Evolutionary conservation across 2,888 invertebrate species (phyloP).

Genomic region (Drosophila fungiperda): DNA sequence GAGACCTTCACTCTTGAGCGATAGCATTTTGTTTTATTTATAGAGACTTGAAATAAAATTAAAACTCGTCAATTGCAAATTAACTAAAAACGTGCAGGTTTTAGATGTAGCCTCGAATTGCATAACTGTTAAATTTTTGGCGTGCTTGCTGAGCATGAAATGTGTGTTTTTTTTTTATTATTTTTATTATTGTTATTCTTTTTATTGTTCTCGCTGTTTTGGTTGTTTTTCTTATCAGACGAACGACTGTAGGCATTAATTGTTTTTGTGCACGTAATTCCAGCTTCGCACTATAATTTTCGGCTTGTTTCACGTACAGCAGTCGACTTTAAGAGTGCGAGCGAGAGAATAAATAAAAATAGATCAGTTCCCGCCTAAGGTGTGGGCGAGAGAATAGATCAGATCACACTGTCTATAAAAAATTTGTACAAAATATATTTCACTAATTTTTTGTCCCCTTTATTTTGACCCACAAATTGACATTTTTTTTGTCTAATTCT

Average conservation of each 20-base stretch:
- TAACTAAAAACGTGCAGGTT: not conserved
- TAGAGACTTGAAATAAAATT: constrained; percentile 23
- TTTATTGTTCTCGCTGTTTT: not conserved
- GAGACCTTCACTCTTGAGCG: constrained; percentile 40
- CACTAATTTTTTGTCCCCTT: not conserved
- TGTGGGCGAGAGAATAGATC: constrained; percentile 1
- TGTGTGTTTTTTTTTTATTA: constrained; percentile 38
- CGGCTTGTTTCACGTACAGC: constrained; percentile 35
- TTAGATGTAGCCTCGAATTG: constrained; percentile 10
- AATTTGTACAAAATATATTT: constrained; percentile 10
- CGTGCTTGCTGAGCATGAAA: constrained; percentile 48
- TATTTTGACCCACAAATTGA: constrained; percentile 43
- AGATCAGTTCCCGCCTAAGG: not conserved
- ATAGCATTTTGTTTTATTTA: constrained; percentile 31
- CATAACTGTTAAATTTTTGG: constrained; percentile 33
- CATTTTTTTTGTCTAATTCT: constrained; percentile 1
- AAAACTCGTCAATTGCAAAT: not conserved
- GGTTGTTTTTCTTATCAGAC: constrained; percentile 49
- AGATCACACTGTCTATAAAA: constrained; percentile 1
- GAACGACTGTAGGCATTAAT: constrained; percentile 25
- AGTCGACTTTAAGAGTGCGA: not conserved
- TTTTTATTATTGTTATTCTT: not conserved
- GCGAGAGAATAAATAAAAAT: constrained; percentile 2
- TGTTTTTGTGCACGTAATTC: constrained; percentile 43
- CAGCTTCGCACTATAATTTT: constrained; percentile 37